Evolutionary conservation across 2,797 vertebrate genomes (phyloP).

Genomic region (Chaunax sp.): DNA sequence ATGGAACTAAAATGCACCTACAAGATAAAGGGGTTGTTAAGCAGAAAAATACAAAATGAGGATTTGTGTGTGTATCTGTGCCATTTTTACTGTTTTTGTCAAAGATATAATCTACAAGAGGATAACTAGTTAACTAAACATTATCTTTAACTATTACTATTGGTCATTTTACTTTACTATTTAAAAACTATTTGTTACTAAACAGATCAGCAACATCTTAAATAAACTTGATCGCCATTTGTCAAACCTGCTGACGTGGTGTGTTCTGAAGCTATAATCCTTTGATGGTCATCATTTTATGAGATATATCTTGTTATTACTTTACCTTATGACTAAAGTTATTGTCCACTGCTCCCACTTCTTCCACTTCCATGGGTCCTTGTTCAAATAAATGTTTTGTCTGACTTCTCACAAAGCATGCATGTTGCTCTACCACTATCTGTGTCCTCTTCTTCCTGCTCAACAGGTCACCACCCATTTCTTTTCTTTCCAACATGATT

Average conservation of each 20-base stretch:
- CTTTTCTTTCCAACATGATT: conserved; percentile 23
- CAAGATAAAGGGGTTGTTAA: conserved; percentile 2
- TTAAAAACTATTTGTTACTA: not conserved
- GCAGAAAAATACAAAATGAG: conserved; percentile 4
- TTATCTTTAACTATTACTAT: not conserved
- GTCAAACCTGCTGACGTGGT: conserved; percentile 10
- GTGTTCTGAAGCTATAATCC: not conserved
- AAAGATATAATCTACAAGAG: not conserved
- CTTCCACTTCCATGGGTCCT: conserved; percentile 59
- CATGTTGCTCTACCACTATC: conserved; percentile 43
- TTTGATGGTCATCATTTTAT: not conserved
- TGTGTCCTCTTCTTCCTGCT: conserved; percentile 67
- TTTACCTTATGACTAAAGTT: conserved; percentile 54
- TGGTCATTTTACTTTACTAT: not conserved
- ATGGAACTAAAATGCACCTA: not conserved
- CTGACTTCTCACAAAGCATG: conserved; percentile 15
- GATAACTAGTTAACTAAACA: not conserved
- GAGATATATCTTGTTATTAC: conserved; percentile 14
- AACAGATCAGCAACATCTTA: not conserved
- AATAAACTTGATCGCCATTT: not conserved
- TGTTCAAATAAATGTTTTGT: not conserved
- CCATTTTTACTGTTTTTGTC: not conserved
- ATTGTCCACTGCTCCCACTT: conserved; percentile 16
- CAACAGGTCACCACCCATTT: conserved; percentile 34
- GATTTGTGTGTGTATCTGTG: not conserved